Conservation (phyloP, 2,888 invertebrate species). For the Mongoloraphidia duomilia region DNA sequence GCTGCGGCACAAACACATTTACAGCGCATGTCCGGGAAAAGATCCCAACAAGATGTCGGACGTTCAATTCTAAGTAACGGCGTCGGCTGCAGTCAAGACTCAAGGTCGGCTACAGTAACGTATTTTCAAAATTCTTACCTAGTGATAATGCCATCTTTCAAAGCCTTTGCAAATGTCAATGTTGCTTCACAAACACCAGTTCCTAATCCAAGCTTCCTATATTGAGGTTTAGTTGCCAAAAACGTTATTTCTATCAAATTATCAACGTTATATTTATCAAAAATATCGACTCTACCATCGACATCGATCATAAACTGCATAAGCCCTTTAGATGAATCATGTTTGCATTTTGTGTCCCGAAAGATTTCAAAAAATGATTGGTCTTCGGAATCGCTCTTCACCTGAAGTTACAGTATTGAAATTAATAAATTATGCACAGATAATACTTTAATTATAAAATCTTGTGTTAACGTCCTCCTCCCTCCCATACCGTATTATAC, state of each 20-base stretch:
- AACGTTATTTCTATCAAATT: slow-evolving; percentile 57
- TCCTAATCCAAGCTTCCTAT: slow-evolving; percentile 38
- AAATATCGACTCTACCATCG: slow-evolving; percentile 44
- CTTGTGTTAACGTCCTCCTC: no score
- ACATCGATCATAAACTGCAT: slow-evolving; percentile 50
- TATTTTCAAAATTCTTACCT: no score
- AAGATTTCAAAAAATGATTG: slow-evolving; percentile 40
- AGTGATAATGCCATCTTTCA: no score
- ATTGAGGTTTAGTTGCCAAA: slow-evolving; percentile 38
- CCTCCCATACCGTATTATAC: no score
- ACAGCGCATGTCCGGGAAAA: no score
- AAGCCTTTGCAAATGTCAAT: slow-evolving; percentile 32
- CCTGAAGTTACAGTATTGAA: slow-evolving; percentile 17
- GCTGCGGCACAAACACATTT: no score
- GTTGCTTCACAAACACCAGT: slow-evolving; percentile 36
- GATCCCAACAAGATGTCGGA: no score
- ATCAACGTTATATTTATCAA: slow-evolving; percentile 41
- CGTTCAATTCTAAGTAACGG: no score
- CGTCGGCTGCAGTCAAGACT: no score
- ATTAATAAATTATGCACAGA: no score
- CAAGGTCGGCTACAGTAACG: no score
- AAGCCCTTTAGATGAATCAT: slow-evolving; percentile 39
- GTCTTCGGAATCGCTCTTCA: slow-evolving; percentile 26
- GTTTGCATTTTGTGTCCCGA: slow-evolving; percentile 36
- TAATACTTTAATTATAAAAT: no score